Evolutionary conservation across 2,113 vertebrate genomes (phyloP).

Genomic region (Aegypius monachus): DNA sequence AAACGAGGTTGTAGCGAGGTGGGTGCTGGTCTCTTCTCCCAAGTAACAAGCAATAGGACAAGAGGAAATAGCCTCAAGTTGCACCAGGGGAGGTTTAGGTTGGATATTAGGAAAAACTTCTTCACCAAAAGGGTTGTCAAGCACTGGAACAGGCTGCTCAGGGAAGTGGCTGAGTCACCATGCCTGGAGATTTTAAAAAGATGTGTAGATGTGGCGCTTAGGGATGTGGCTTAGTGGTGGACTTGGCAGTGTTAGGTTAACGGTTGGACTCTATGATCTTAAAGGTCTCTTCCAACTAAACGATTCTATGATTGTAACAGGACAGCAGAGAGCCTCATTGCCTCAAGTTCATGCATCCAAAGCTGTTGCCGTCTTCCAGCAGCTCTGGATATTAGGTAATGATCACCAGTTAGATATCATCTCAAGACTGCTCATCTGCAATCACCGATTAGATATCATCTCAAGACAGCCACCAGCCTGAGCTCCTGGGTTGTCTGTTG

Average conservation of each 20-base stretch:
- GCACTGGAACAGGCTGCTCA: neutral
- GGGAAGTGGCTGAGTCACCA: neutral
- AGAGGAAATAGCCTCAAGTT: no score
- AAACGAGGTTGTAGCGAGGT: no score
- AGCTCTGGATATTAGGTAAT: neutral
- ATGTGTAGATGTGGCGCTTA: neutral
- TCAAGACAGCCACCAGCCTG: neutral
- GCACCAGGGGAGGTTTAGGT: neutral
- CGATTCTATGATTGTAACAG: neutral
- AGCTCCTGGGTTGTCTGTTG: neutral
- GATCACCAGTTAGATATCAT: neutral
- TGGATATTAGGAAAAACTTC: no score
- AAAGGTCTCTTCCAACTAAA: neutral
- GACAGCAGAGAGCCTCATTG: neutral
- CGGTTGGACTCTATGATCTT: neutral
- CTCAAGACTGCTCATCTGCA: neutral
- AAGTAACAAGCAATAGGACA: no score
- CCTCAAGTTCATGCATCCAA: neutral
- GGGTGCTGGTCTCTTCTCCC: no score
- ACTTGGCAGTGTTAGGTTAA: no score
- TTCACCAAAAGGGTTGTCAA: neutral
- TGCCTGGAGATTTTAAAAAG: neutral
- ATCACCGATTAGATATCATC: neutral
- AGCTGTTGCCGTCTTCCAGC: neutral
- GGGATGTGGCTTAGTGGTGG: neutral